phyloP scores from a whole-genome alignment of 2,888 invertebrate species.

The Polydrusus pterygomalis region DNA sequence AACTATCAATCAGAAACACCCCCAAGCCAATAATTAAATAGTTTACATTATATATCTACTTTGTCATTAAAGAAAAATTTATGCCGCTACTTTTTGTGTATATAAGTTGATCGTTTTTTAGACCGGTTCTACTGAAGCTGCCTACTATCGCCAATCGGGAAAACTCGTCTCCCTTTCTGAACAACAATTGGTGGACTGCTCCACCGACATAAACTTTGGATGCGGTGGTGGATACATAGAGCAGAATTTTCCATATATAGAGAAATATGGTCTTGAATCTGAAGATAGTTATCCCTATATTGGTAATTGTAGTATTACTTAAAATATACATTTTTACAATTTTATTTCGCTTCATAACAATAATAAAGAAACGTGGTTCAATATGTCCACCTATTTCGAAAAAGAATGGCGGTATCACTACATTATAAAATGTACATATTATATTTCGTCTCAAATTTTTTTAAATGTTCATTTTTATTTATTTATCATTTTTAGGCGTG shows the following conservation, averaged over 20 bases:
- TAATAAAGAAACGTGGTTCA: no score
- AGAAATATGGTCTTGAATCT: conserved; percentile 51
- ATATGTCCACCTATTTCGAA: no score
- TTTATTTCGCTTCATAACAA: no score
- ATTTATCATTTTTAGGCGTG: neutral
- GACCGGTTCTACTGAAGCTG: conserved; percentile 54
- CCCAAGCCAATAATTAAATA: neutral
- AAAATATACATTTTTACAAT: no score
- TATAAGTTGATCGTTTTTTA: conserved; percentile 14
- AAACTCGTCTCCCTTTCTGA: conserved; percentile 51
- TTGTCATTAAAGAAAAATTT: neutral
- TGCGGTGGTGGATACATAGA: conserved; percentile 51
- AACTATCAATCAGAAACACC: no score
- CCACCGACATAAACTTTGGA: conserved; percentile 35
- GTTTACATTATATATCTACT: no score
- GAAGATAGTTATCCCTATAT: conserved; percentile 57
- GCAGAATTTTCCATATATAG: conserved; percentile 49
- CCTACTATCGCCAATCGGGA: conserved; percentile 45
- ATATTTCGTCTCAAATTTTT: no score
- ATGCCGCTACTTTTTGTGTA: no score
- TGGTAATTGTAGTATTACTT: conserved; percentile 6
- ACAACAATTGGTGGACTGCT: conserved; percentile 57
- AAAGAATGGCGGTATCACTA: no score
- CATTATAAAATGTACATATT: no score
- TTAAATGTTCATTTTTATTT: no score